These are phyloP conservation scores for Dicranocentrus wangi DNA, from an alignment of 2,888 invertebrate genomes.

Conservation along the genomic window DNA sequence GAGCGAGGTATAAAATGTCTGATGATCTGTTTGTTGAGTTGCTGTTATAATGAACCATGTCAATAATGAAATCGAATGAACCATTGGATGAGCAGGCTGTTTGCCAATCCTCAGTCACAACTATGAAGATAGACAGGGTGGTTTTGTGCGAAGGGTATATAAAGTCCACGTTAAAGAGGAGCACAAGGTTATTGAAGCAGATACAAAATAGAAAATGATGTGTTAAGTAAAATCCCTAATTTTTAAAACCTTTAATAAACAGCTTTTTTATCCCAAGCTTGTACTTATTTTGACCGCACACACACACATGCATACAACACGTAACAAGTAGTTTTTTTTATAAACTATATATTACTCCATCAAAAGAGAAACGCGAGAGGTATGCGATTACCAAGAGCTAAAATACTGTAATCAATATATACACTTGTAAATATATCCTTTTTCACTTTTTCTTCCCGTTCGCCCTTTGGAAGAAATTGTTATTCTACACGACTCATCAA, in stretches of 20 bases:
- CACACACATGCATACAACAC: too few relatives aligned
- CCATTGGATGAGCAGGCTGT: constrained; percentile 3
- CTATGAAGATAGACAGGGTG: too few relatives aligned
- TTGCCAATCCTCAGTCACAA: not conserved
- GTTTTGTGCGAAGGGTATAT: too few relatives aligned
- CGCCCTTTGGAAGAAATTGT: too few relatives aligned
- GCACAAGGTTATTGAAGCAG: not conserved
- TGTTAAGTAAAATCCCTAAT: not conserved
- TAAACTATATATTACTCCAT: constrained; percentile 1
- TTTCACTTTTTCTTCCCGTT: constrained; percentile 7
- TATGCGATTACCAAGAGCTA: not conserved
- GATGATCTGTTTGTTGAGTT: too few relatives aligned
- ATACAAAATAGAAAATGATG: constrained; percentile 5
- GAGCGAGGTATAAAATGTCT: too few relatives aligned
- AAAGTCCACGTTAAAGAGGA: not conserved
- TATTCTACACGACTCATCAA: too few relatives aligned
- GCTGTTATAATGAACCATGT: not conserved
- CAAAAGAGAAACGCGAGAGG: constrained; percentile 10
- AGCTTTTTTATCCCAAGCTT: too few relatives aligned
- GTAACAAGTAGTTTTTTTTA: not conserved
- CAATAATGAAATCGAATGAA: constrained; percentile 11
- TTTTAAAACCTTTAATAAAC: too few relatives aligned
- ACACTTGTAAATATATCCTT: not conserved
- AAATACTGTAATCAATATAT: constrained; percentile 4
- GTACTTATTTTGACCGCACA: too few relatives aligned